Base-by-base conservation (phyloP, 2,797 vertebrate species). In the Rousettus madagascariensis region DNA sequence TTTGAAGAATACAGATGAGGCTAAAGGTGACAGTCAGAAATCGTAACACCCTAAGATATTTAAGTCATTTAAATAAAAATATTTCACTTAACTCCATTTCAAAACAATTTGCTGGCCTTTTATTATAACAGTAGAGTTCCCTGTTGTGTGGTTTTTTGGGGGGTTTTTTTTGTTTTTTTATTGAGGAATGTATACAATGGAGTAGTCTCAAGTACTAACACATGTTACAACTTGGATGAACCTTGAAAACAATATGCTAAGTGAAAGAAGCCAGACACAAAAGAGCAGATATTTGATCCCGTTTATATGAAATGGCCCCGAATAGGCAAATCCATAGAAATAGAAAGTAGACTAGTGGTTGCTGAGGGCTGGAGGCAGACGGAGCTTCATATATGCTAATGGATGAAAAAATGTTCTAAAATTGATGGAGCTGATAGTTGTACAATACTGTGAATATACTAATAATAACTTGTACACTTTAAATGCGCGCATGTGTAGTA, bases 61-160 rank as follows among this genome's bases (percentile, higher is more conserved):
- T 46, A 79, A 74, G 38, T 57, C 30, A 90, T 57, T 90, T 82
- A 94, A 94, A 41, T 38, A 61, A 88, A 89, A 96, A 51, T 53
- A 15, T 30, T 85, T 91, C 36, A 49, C 38, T 69, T 69, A 69
- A 41, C 33, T 68, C 20, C 49, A 17, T 75, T 91, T 93, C 43
- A 43, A 66, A 84, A 90, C 38, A 43, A 72, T 68, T 86, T 74
- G 57, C 41, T 78, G 10, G 22, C 38, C 8, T 87, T 88, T 82
- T 57, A 12, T 89, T 68, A 15, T 30, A 79, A 51, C 30, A 43
- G 49, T 84, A 36, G 53, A 38, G 17, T 68, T 86, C 20, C 4
- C 17, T 17, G 38, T 10, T 59, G 3, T 57, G 16, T 8, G 0
- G 2, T 43, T 28, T 79, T 33, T 24, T 33, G 22, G 1, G 41